These are phyloP conservation scores for Colletes gigas DNA, from an alignment of 1,140 invertebrate species.

Conservation along the genomic window DNA sequence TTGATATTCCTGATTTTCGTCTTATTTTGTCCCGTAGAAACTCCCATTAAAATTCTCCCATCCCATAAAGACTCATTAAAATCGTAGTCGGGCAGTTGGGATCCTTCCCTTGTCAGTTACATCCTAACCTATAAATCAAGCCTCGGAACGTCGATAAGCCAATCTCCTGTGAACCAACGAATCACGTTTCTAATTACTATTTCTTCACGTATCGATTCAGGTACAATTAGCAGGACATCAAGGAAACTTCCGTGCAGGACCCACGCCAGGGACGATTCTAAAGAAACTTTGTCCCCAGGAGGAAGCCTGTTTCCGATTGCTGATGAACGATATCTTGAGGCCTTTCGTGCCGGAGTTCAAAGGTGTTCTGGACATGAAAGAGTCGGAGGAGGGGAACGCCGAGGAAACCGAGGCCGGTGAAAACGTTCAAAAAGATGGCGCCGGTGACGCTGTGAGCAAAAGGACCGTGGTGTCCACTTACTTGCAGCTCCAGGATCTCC, in stretches of 20 bases:
- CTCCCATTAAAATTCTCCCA: too few relatives aligned
- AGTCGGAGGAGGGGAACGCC: slow-evolving; percentile 63
- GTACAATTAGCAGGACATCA: slow-evolving; percentile 95
- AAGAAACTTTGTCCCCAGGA: slow-evolving; percentile 96
- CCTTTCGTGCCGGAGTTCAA: slow-evolving; percentile 96
- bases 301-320: slow-evolving; percentile 90
- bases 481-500: slow-evolving; percentile 94
- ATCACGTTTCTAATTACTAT: too few relatives aligned
- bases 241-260: slow-evolving; percentile 96
- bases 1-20: too few relatives aligned
- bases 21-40: too few relatives aligned
- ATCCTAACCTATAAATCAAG: too few relatives aligned
- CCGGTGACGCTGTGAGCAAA: slow-evolving; percentile 43
- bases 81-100: too few relatives aligned
- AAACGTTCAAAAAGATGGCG: slow-evolving; percentile 52
- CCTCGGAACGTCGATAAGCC: too few relatives aligned
- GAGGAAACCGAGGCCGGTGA: slow-evolving; percentile 40
- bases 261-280: slow-evolving; percentile 94
- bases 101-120: too few relatives aligned
- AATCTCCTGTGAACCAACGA: too few relatives aligned
- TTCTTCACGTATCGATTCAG: slow-evolving; percentile 39
- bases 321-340: slow-evolving; percentile 93
- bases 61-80: too few relatives aligned
- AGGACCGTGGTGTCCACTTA: slow-evolving; percentile 81
- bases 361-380: slow-evolving; percentile 81